Percentiles rank a stretch among this genome's conserved stretches.
These are phyloP conservation scores for Ariolimax columbianus DNA, from an alignment of 2,888 invertebrate genomes.

Conservation along the genomic window DNA sequence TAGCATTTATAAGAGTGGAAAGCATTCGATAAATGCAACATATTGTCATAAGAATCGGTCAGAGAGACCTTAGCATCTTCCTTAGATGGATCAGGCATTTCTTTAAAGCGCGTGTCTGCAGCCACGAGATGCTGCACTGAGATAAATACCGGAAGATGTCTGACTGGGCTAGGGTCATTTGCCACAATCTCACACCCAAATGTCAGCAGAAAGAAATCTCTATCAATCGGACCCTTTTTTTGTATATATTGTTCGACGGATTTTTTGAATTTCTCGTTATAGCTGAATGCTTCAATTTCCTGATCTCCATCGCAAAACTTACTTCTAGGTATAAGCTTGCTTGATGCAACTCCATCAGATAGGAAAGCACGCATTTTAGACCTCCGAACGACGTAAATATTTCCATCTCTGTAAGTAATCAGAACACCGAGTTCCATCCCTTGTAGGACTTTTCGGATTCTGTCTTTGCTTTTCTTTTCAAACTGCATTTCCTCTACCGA, in stretches of 20 bases:
- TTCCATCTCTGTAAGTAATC: slow-evolving; percentile 2
- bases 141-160: slow-evolving; percentile 8
- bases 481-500: background rate
- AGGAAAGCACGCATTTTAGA: background rate
- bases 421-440: slow-evolving; percentile 11
- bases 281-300: slow-evolving; percentile 5
- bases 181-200: slow-evolving; percentile 28
- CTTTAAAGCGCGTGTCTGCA: background rate
- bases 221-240: background rate
- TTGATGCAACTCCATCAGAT: slow-evolving; percentile 8
- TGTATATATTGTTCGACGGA: background rate
- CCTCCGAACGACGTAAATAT: slow-evolving; percentile 14
- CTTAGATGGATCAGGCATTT: background rate
- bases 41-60: background rate
- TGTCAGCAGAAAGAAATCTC: background rate
- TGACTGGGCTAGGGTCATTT: slow-evolving; percentile 17
- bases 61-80: background rate
- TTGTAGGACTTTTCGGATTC: background rate
- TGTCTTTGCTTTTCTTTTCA: background rate
- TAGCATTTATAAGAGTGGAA: background rate
- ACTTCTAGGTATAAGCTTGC: background rate
- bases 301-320: background rate
- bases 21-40: background rate
- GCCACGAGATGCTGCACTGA: background rate
- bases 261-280: background rate